Percentiles rank a stretch among this genome's conserved stretches.
These are phyloP conservation scores for Troides aeacus DNA, from an alignment of 2,888 invertebrate species.

Conservation along the genomic window DNA sequence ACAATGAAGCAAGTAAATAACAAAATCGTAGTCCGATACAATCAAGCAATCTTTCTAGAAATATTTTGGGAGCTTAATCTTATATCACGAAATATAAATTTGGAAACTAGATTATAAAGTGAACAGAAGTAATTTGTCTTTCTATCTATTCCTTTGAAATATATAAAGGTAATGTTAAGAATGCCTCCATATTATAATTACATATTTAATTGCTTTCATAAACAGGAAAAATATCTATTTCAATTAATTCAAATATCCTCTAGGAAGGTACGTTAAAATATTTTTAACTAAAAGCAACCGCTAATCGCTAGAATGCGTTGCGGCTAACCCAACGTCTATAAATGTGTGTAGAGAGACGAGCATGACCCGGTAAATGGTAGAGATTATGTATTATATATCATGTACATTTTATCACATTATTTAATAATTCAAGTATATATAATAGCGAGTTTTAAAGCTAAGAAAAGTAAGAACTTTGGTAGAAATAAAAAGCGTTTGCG, in stretches of 20 bases:
- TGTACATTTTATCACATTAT: neutral
- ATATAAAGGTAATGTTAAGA: no score
- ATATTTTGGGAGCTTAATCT: no score
- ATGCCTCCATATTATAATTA: no score
- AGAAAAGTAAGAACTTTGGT: no score
- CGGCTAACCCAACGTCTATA: neutral
- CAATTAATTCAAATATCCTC: conserved; percentile 1
- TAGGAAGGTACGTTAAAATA: neutral
- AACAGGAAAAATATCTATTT: neutral
- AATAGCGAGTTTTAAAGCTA: neutral
- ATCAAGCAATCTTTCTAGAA: no score
- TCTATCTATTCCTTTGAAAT: no score
- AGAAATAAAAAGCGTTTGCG: no score
- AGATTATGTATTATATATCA: neutral
- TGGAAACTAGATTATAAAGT: no score
- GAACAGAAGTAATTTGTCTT: no score
- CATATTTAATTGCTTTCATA: neutral
- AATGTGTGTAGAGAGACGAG: neutral
- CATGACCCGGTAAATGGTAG: neutral
- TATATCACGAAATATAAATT: no score
- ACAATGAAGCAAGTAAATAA: no score
- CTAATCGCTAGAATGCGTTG: neutral
- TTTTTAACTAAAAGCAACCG: conserved; percentile 7
- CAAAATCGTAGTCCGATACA: no score
- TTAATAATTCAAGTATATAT: neutral